Evolutionary conservation across 2,113 vertebrate species (phyloP).

Genomic region (Microcebus tavaratra): DNA sequence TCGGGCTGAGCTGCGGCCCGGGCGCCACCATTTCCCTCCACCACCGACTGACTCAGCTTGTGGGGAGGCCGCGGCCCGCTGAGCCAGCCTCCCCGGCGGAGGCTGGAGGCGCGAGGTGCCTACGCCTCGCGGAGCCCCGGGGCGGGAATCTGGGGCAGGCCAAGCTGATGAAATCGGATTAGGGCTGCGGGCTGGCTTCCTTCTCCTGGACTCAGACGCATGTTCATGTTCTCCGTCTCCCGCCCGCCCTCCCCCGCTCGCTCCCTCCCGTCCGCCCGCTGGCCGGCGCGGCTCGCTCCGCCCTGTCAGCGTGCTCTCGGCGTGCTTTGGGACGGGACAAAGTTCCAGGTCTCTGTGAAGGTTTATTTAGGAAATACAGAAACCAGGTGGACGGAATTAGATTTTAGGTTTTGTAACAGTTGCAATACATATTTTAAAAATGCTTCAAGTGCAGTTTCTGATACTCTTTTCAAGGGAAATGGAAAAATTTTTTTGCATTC

Average conservation of each 20-base stretch:
- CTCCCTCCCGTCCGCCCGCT: background rate
- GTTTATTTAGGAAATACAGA: constrained; percentile 39
- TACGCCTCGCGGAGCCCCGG: background rate
- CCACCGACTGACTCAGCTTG: background rate
- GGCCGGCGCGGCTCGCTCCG: background rate
- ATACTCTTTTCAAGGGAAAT: background rate
- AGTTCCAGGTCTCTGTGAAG: background rate
- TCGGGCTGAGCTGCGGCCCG: background rate
- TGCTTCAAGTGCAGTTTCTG: background rate
- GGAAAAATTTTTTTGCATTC: background rate
- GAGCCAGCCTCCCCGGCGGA: background rate
- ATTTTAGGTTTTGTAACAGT: background rate
- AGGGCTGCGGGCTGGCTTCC: rapidly evolving
- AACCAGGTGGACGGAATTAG: background rate
- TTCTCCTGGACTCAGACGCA: background rate
- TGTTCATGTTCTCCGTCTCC: background rate
- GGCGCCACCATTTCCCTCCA: rapidly evolving
- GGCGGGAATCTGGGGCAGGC: background rate
- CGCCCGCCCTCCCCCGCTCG: background rate
- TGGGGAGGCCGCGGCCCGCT: background rate
- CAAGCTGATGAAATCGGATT: background rate
- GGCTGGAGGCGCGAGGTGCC: background rate
- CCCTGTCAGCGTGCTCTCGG: background rate
- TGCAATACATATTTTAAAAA: background rate
- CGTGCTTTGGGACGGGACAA: background rate